Base-by-base conservation (phyloP, 1,140 invertebrate species). In the Oncopeltus fasciatus region DNA sequence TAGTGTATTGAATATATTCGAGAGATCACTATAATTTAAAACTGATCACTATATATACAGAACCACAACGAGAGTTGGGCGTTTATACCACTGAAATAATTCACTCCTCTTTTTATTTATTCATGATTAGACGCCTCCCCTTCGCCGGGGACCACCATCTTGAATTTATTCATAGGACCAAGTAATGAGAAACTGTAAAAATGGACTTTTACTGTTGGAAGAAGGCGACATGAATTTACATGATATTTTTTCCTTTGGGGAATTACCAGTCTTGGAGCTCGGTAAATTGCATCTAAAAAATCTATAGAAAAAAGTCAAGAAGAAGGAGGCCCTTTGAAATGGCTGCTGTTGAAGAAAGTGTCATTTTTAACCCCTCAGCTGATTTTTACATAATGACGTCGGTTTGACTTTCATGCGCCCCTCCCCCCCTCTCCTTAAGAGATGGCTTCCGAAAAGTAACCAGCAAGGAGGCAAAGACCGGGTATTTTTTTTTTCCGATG, bases 181-280 rank as follows among this genome's bases (percentile, higher is more conserved):
- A 24, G 49, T 53, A 53, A 53, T 53, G 49, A 53, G 49, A 53
- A 53, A 53, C 49, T 53, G 49, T 53, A 53, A 53, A 53, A 53
- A 53, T 53, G 49, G 49, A 53, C 49, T 53, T 53, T 53, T 53
- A 53, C 49, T 38, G 49, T 53, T 24, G 20, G 18, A 4, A 38
- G 1, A 12, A 18, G 14, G 49, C 49, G 21, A 9, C 49, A 53
- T 53, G 49, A 53, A 53, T 53, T 53, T 53, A 53, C 49, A 53
- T 53, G 49, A 53, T 53, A 53, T 53, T 53, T 53, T 53, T 53
- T 24, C 49, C 49, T 53, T 53, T 53, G 14, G 24, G 12, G 49
- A 53, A 53, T 53, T 53, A 53, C n/a, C 18, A 53, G 49, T 20
- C 49, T n/a, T n/a, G 18, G 49, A 12, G 18, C 49, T 24, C 12